Evolutionary conservation across 2,797 vertebrate species (phyloP), one percentile per base, ranked within the genome.

Genomic region (Danio kyathit): DNA sequence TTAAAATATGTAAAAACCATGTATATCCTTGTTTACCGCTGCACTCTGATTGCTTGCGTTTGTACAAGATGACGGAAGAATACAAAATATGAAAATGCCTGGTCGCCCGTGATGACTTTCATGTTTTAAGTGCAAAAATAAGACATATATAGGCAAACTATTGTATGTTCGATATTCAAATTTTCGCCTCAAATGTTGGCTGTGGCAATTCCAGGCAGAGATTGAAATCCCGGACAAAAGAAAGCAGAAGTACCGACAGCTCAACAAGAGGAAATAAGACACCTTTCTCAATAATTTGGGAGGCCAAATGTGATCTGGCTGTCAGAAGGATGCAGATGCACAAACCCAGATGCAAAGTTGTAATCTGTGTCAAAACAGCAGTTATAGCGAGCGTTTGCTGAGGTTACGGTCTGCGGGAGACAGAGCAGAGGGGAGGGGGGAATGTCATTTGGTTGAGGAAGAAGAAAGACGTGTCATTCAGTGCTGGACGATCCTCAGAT

Each of bases 341-440:
- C 87, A 91, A 85, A 93, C 74, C 52, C 83, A 82, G 21, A 74
- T 65, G 89, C 79, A 90, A 88, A 87, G 89, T 89, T 84, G 83
- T 90, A 93, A 92, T 86, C 86, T 91, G 87, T 93, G 94, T 95
- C 93, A 94, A 92, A 94, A 93, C 92, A 93, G 82, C 89, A 88
- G 89, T 93, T 91, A 92, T 82, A 85, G 82, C 82, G 78, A 87
- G 57, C 54, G 10, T 56, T 79, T 64, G 38, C 38, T 6, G 48
- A 79, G 79, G 51, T 74, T 80, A 74, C 48, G n/a, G 40, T 64
- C 74, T 56, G 79, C 8, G 49, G 52, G 57, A 63, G 64, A 70
- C 46, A 67, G 29, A 29, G 29, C 3, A 29, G 29, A 29, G 29
- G 29, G n/a, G n/a, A n/a, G 79, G 85, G 86, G 87, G 10, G 40